Percentiles rank a stretch among this genome's conserved stretches.
Conservation (phyloP, 2,113 vertebrate genomes). For the Naja naja region DNA sequence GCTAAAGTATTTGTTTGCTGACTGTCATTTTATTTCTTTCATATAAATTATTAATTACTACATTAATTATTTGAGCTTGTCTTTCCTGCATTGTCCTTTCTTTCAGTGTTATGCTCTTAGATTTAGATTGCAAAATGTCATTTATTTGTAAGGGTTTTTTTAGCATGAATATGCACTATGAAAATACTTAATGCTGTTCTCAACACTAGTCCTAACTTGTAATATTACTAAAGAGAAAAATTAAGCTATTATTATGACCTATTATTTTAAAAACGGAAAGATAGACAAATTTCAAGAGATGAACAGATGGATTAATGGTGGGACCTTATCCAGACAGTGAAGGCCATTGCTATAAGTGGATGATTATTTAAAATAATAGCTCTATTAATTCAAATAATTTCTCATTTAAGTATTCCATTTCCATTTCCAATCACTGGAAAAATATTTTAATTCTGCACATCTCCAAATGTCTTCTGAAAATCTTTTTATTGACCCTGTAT, state of each 20-base stretch:
- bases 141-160: not conserved
- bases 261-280: not conserved
- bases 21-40: not conserved
- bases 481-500: slow-evolving; percentile 56
- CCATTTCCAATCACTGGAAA: slow-evolving; percentile 55
- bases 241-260: not conserved
- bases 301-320: not conserved
- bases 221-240: not conserved
- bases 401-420: slow-evolving; percentile 60
- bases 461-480: slow-evolving; percentile 63
- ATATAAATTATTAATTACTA: not conserved
- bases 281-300: not conserved
- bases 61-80: not conserved
- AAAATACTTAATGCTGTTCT: not conserved
- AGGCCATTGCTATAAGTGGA: not conserved
- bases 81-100: not conserved
- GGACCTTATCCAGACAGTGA: not conserved
- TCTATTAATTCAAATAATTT: slow-evolving; percentile 48
- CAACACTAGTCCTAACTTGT: not conserved
- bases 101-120: not conserved
- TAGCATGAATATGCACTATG: not conserved
- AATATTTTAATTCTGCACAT: slow-evolving; percentile 56
- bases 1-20: not conserved
- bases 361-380: not conserved
- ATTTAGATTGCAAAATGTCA: not conserved